Base-by-base conservation (phyloP, 2,113 vertebrate species). In the Gopherus evgoodei region DNA sequence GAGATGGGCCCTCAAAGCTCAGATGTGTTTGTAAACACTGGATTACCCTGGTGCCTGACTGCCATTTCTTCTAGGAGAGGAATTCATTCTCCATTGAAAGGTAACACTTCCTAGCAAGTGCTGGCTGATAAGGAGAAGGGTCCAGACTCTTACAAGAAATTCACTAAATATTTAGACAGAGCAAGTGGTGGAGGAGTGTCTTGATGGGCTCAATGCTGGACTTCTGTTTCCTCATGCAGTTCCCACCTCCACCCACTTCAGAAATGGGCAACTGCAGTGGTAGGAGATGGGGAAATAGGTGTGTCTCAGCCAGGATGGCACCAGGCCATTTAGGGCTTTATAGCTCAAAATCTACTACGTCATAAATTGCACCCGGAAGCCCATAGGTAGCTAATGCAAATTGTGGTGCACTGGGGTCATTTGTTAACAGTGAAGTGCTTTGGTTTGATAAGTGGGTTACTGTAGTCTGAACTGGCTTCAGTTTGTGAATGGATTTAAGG, bases 171-270 rank as follows among this genome's bases (percentile, higher is more conserved):
- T 85, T 75, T 53, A 35, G 84, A 75, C 24, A 17, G 79, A 53
- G 44, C 0, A 0, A 65, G 19, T 29, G 82, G 0, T 53, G 69
- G 0, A 52, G 78, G 3, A 44, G 62, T 79, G 1, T 56, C 79
- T 62, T 25, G 49, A 54, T 24, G 0, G 0, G 3, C 50, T 29
- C 0, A 0, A 2, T 17, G 44, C 1, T n/a, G 27, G 4, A 1
- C 24, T 49, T 50, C 69, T 75, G n/a, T 47, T 78, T 47, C 25
- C 42, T 29, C 75, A 27, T 25, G 42, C 25, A 78, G 13, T 47
- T 78, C 42, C 11, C 25, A 25, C 75, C 75, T 42, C 24, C 25
- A 25, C 6, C 22, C 72, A 5, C 38, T 44, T 6, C 19, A 72
- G n/a, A 78, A 44, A 78, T 1, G 12, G 6, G 75, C 42, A 72